phyloP scores from a whole-genome alignment of 2,888 invertebrate genomes.

The Luperina nickerlii region DNA sequence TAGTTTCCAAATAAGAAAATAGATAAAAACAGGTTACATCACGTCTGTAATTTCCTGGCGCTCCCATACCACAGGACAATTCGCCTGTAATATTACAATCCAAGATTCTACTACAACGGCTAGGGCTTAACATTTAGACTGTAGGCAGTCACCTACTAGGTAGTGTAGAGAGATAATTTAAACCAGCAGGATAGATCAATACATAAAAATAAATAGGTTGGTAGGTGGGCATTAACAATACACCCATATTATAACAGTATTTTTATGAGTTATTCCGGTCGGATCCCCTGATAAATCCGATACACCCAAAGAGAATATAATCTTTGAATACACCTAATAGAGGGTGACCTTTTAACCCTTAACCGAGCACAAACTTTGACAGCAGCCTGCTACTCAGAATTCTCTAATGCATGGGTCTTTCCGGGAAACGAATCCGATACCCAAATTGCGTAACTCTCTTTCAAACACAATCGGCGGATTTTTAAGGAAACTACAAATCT shows the following conservation, averaged over 20 bases:
- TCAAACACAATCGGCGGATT: neutral
- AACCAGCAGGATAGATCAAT: neutral
- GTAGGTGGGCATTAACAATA: too few species aligned
- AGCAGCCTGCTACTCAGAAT: neutral
- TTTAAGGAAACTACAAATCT: neutral
- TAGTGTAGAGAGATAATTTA: neutral
- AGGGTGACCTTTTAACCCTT: neutral
- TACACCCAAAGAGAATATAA: too few species aligned
- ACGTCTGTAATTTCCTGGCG: neutral
- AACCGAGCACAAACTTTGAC: neutral
- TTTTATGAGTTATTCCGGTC: too few species aligned
- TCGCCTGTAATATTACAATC: too few species aligned
- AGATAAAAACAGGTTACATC: neutral
- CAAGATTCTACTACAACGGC: neutral
- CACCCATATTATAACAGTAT: too few species aligned
- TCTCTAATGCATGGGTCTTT: neutral
- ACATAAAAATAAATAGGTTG: too few species aligned
- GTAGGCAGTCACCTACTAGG: neutral
- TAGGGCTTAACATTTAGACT: neutral
- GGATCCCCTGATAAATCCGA: neutral
- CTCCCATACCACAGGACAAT: neutral
- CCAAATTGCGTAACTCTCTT: neutral
- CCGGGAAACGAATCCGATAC: neutral
- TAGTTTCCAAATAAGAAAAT: neutral
- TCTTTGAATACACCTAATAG: neutral